Percentiles rank a stretch among this genome's conserved stretches.
These are phyloP conservation scores for Catostomus latipinnis DNA, from an alignment of 2,797 vertebrate genomes.

Conservation along the genomic window DNA sequence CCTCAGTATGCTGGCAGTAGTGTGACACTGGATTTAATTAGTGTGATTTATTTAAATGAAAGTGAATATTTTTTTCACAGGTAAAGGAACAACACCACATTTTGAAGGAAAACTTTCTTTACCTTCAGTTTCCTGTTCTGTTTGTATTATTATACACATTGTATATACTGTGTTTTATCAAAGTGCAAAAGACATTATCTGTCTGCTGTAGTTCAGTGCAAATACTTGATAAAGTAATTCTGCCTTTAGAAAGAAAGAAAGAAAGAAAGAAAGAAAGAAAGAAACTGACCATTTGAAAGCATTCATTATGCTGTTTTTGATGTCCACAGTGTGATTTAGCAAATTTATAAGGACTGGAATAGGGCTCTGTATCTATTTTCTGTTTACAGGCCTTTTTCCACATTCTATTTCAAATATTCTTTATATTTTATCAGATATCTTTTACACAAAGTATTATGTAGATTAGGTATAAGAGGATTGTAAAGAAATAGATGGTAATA, in stretches of 20 bases:
- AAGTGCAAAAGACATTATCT: background rate
- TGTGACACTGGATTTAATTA: constrained; percentile 31
- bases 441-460: background rate
- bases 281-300: background rate
- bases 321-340: background rate
- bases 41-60: constrained; percentile 20
- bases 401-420: background rate
- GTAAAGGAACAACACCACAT: background rate
- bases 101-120: background rate
- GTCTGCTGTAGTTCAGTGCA: background rate
- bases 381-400: constrained; percentile 10
- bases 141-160: background rate
- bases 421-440: background rate
- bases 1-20: constrained; percentile 37
- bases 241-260: background rate
- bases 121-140: background rate
- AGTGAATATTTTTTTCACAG: background rate
- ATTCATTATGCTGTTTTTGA: background rate
- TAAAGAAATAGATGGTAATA: constrained; percentile 31
- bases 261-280: background rate
- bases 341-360: background rate
- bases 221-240: too few relatives aligned
- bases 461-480: background rate
- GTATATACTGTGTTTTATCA: background rate
- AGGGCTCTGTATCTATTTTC: background rate